Base-by-base conservation (phyloP, 2,797 vertebrate genomes). In the Zenarchopterus dispar region DNA sequence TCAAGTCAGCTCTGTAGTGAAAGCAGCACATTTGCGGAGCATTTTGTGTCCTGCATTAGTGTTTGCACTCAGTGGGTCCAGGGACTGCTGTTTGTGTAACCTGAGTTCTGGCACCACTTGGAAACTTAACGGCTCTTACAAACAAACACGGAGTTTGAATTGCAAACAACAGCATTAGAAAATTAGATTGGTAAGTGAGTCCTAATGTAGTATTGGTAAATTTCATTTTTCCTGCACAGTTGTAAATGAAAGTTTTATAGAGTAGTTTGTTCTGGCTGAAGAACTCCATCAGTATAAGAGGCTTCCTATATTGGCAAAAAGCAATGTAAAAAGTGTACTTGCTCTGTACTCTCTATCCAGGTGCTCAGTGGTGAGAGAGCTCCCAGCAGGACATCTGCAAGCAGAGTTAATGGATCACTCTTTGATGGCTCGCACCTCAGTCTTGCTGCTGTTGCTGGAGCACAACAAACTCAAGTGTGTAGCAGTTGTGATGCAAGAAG, bases 341-440 rank as follows among this genome's bases (percentile, higher is more conserved):
- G 56, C 65, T 70, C 36, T 76, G 75, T 83, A 56, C 88, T 86
- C 88, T 86, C 24, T 70, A 53, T 72, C 62, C 88, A 94, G 93
- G 81, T 89, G 73, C 72, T 78, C 41, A 68, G 70, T 46, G 76
- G 77, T 26, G 87, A 89, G 62, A 85, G 80, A 61, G 63, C 54
- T n/a, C 67, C 64, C 63, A 82, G 74, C 67, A 66, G 80, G 64
- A 58, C 77, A 31, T 79, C 67, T 43, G 60, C 67, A 19, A 76
- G 73, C 61, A 75, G 54, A 69, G 78, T 69, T 58, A 88, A 75
- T 84, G 79, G 76, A 66, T 36, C 82, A 17, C 87, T 87, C 36
- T 78, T 92, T 17, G 89, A 95, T 61, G 92, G 94, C 62, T 96
- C 95, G n/a, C 96, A 90, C 80, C 78, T 95, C 71, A 70, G 83